phyloP scores from a whole-genome alignment of 2,113 vertebrate species.

The Opisthocomus hoazin region DNA sequence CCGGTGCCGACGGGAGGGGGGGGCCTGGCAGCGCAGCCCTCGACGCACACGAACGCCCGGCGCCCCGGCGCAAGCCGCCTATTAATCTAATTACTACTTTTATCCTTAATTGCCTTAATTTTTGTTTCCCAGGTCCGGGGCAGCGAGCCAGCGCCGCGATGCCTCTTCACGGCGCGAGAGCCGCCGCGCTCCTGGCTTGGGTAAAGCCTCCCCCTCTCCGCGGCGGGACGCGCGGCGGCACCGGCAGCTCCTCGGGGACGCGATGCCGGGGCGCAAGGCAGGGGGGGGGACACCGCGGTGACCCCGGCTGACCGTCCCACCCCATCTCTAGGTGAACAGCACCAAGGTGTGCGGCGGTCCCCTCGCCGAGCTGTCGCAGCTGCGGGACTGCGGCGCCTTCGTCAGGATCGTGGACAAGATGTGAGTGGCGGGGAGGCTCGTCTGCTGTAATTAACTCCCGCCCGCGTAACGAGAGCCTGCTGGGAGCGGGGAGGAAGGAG shows the following conservation, averaged over 20 bases:
- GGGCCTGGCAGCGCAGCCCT: not conserved
- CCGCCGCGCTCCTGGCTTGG: conserved; percentile 74
- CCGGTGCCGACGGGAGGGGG: not conserved
- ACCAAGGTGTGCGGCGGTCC: conserved; percentile 58
- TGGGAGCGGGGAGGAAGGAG: not conserved
- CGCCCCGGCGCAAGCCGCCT: fast-evolving
- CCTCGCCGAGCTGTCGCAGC: conserved; percentile 56
- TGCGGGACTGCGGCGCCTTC: conserved; percentile 78
- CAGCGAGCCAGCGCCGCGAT: conserved; percentile 45
- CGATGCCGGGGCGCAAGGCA: not conserved
- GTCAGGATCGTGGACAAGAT: conserved; percentile 76
- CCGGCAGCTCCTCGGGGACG: too few relatives aligned
- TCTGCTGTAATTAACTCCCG: not conserved
- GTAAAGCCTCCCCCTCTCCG: conserved; percentile 44
- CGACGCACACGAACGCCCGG: fast-evolving
- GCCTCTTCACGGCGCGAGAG: conserved; percentile 65
- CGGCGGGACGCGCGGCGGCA: too few relatives aligned
- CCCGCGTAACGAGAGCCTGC: not conserved
- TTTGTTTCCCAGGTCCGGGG: not conserved
- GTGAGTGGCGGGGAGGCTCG: conserved; percentile 72
- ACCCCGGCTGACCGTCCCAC: not conserved
- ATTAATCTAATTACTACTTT: not conserved
- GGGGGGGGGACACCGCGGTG: not conserved
- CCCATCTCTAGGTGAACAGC: conserved; percentile 76
- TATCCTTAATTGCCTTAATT: not conserved